Evolutionary conservation across 2,797 vertebrate genomes (phyloP), one percentile per base, ranked within the genome.

Genomic region (Ceyx erithaca): DNA sequence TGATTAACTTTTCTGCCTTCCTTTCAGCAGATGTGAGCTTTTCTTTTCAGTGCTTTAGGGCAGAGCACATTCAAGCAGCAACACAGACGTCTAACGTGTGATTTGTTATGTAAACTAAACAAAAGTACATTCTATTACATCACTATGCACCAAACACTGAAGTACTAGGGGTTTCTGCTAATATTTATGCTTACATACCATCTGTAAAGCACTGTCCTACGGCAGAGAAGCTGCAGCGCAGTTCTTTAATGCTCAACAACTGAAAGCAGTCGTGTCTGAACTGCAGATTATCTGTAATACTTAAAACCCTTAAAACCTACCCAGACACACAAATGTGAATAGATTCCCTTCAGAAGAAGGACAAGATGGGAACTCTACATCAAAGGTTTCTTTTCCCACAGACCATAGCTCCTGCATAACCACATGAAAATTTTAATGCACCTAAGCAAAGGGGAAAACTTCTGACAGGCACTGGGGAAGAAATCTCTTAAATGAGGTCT

Each of bases 1-100:
- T 91, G 67, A 93, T 87, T 68, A 82, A 89, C 72, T 94, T 94
- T 83, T 62, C 92, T 93, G 92, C 75, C 59, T 78, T 89, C 62
- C 72, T 62, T 87, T 64, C 43, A 83, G 76, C 62, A 62, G 46
- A 68, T 51, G 37, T 2, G 14, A 89, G 62, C 58, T 58, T 62
- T 85, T 54, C 33, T 63, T 94, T 85, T 55, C 67, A 79, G 41
- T 28, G 70, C 59, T 89, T 67, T 59, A 67, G 48, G 63, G 67
- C 48, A 71, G 48, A 92, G 31, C 23, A 52, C 72, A 72, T 48
- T 80, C 35, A 79, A 85, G 67, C 73, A 80, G 67, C 77, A 92
- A 55, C 18, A 62, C 19, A 79, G 35, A 66, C 46, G 48, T 83
- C 57, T 20, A 46, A 83, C 8, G 16, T 33, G 40, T 14, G 22